Percentiles rank a stretch among this genome's conserved stretches.
Evolutionary conservation across 2,888 invertebrate species (phyloP).

Genomic region (Blera fallax): DNA sequence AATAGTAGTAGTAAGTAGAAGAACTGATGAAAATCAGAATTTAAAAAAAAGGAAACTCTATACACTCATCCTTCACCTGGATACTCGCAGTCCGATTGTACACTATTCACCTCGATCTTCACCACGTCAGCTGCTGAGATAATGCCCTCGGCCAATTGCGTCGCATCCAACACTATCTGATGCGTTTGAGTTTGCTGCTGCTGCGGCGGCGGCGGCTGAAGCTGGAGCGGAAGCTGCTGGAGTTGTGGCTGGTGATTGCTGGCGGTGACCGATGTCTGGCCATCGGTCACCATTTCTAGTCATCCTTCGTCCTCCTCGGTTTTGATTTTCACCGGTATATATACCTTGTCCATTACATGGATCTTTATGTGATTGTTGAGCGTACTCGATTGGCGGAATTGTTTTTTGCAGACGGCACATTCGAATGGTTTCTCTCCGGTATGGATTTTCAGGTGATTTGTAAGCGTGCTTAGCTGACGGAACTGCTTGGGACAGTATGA

Average conservation of each 20-base stretch:
- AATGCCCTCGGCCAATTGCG: slow-evolving; percentile 66
- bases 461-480: slow-evolving; percentile 82
- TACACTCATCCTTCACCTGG: slow-evolving; percentile 72
- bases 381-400: slow-evolving; percentile 82
- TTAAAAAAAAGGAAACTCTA: slow-evolving; percentile 45
- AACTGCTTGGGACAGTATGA: slow-evolving; percentile 81
- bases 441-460: slow-evolving; percentile 82
- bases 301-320: slow-evolving; percentile 81
- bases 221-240: slow-evolving; percentile 63
- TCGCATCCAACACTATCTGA: slow-evolving; percentile 63
- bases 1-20: slow-evolving; percentile 49
- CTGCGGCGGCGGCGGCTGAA: slow-evolving; percentile 29
- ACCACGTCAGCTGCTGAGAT: slow-evolving; percentile 71
- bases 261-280: slow-evolving; percentile 61
- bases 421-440: slow-evolving; percentile 82
- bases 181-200: slow-evolving; percentile 47
- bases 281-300: slow-evolving; percentile 81
- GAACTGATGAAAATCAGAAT: slow-evolving; percentile 59
- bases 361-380: slow-evolving; percentile 82
- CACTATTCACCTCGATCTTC: slow-evolving; percentile 67
- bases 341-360: slow-evolving; percentile 82
- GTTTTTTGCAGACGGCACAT: slow-evolving; percentile 82
- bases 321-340: slow-evolving; percentile 81
- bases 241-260: slow-evolving; percentile 63
- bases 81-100: slow-evolving; percentile 71